phyloP scores from a whole-genome alignment of 1,140 invertebrate species.

The Drosophila littoralis region DNA sequence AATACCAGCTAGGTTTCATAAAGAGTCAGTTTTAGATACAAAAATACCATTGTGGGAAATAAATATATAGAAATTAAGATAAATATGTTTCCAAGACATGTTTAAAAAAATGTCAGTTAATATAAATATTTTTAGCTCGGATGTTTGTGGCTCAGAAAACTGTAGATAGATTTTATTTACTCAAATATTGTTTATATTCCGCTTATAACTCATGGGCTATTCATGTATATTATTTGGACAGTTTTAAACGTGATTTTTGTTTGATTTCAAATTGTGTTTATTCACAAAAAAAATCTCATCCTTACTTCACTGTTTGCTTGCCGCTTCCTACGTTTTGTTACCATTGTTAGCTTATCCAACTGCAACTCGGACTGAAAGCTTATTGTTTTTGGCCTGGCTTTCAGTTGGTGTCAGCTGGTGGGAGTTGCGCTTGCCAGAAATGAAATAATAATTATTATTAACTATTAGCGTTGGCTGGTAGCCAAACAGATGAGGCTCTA shows the following conservation, averaged over 20 bases:
- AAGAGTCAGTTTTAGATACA: background rate
- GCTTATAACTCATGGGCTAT: no score
- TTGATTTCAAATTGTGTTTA: background rate
- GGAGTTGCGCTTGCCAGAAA: conserved; percentile 80
- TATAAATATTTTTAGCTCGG: no score
- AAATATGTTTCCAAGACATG: no score
- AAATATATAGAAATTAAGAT: no score
- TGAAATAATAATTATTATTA: conserved; percentile 84
- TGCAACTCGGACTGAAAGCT: conserved; percentile 30
- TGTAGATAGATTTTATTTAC: no score
- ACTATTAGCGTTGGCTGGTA: conserved; percentile 77
- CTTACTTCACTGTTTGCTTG: background rate
- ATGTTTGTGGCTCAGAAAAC: no score
- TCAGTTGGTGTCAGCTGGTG: conserved; percentile 80
- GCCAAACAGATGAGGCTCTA: conserved; percentile 36
- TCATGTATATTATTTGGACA: no score
- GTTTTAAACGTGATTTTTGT: no score
- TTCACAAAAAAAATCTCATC: background rate
- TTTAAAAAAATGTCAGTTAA: no score
- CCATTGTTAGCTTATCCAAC: conserved; percentile 16
- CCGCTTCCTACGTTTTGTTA: background rate
- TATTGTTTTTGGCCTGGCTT: conserved; percentile 75
- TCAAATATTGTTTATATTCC: no score
- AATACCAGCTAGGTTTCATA: no score
- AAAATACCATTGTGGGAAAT: no score